Evolutionary conservation across 2,797 vertebrate genomes (phyloP).

Genomic region (Cynodonichthys magdalenae): DNA sequence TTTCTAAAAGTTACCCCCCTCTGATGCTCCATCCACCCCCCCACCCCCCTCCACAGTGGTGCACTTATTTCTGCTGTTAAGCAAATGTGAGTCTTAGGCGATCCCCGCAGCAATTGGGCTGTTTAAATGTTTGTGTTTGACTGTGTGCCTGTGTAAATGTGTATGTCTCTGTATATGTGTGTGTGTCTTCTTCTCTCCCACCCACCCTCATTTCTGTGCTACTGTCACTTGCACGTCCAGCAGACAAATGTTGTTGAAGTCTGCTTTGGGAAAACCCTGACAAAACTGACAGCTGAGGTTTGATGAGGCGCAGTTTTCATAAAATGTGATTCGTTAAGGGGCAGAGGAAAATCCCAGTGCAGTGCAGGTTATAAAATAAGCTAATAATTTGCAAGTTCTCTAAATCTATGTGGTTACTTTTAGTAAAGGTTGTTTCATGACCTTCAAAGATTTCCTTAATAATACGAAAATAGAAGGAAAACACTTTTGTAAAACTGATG

Average conservation of each 20-base stretch:
- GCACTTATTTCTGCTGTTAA: slow-evolving; percentile 56
- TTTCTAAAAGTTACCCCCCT: slow-evolving; percentile 18
- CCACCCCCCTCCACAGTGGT: slow-evolving; percentile 35
- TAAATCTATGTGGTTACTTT: neutral
- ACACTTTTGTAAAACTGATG: neutral
- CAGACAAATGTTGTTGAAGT: slow-evolving; percentile 42
- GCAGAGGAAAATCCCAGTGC: slow-evolving; percentile 19
- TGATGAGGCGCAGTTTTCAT: slow-evolving; percentile 24
- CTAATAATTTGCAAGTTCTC: neutral
- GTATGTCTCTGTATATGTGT: slow-evolving; percentile 22
- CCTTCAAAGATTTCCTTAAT: neutral
- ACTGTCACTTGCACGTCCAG: slow-evolving; percentile 31
- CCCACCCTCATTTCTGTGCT: slow-evolving; percentile 9
- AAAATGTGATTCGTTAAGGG: slow-evolving; percentile 23
- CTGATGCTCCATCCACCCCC: slow-evolving; percentile 17
- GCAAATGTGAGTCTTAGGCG: slow-evolving; percentile 57
- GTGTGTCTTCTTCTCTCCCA: slow-evolving; percentile 23
- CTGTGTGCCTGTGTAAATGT: slow-evolving; percentile 35
- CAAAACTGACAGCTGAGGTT: slow-evolving; percentile 40
- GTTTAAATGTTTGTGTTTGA: slow-evolving; percentile 77
- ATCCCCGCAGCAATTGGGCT: slow-evolving; percentile 62
- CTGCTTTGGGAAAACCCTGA: slow-evolving; percentile 40
- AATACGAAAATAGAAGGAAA: neutral
- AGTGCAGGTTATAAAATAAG: slow-evolving; percentile 3
- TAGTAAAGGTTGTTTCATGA: too few relatives aligned